These are phyloP conservation scores for Ecliptopera silaceata DNA, from an alignment of 2,888 invertebrate species.

Conservation along the genomic window DNA sequence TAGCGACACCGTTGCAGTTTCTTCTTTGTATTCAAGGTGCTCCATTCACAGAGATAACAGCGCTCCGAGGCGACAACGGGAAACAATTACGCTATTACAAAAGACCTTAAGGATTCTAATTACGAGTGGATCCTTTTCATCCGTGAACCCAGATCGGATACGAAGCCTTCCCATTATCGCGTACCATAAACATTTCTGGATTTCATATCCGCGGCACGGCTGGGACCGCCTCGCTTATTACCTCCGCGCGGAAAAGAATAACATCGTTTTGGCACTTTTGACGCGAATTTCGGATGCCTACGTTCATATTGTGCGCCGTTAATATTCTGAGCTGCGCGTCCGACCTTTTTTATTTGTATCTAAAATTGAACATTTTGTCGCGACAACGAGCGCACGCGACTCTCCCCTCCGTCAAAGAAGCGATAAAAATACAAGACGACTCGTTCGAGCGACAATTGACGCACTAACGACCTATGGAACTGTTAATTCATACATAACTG, in stretches of 20 bases:
- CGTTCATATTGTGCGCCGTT: slow-evolving; percentile 82
- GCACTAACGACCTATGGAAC: slow-evolving; percentile 60
- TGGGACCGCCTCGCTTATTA: slow-evolving; percentile 75
- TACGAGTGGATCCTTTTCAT: slow-evolving; percentile 69
- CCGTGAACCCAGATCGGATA: slow-evolving; percentile 74
- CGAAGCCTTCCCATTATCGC: slow-evolving; percentile 72
- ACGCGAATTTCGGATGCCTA: slow-evolving; percentile 79
- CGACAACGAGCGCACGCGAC: slow-evolving; percentile 74
- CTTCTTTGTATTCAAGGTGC: slow-evolving; percentile 66
- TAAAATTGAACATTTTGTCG: slow-evolving; percentile 83
- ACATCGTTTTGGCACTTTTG: slow-evolving; percentile 81
- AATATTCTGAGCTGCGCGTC: slow-evolving; percentile 80
- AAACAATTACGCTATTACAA: slow-evolving; percentile 76
- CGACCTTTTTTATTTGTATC: slow-evolving; percentile 83
- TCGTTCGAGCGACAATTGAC: slow-evolving; percentile 60
- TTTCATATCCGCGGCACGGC: slow-evolving; percentile 80
- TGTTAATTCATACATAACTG: slow-evolving; percentile 57
- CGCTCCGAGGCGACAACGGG: slow-evolving; percentile 69
- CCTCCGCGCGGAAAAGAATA: slow-evolving; percentile 80
- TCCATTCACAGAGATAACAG: slow-evolving; percentile 72
- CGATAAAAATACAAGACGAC: slow-evolving; percentile 74
- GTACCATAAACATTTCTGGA: slow-evolving; percentile 78
- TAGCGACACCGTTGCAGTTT: slow-evolving; percentile 57
- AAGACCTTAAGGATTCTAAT: slow-evolving; percentile 77
- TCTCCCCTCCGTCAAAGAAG: slow-evolving; percentile 67